phyloP scores from a whole-genome alignment of 1,140 invertebrate genomes.

The Physella acuta region DNA sequence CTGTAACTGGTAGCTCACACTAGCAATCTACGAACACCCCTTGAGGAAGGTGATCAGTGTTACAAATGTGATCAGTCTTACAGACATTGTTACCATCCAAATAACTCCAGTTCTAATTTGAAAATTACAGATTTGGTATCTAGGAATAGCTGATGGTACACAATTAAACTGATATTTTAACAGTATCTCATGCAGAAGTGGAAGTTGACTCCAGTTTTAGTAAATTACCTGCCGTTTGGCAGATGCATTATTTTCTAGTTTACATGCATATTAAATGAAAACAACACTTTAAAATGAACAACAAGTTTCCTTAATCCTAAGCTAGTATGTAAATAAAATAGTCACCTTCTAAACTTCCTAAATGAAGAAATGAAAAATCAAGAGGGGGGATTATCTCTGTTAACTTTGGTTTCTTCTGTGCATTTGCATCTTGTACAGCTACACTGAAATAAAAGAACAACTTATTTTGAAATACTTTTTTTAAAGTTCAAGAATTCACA shows the following conservation, averaged over 20 bases:
- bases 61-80: no score
- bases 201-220: not conserved
- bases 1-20: no score
- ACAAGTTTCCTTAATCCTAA: no score
- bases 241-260: not conserved
- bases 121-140: no score
- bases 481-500: no score
- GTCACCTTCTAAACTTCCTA: constrained; percentile 5
- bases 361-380: constrained; percentile 6
- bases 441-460: not conserved
- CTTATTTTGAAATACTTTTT: not conserved
- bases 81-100: no score
- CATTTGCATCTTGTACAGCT: not conserved
- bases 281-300: not conserved
- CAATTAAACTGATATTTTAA: no score
- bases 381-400: constrained; percentile 15
- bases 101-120: no score
- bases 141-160: no score
- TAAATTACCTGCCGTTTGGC: not conserved
- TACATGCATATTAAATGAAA: not conserved
- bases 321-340: not conserved
- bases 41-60: no score
- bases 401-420: constrained; percentile 1
- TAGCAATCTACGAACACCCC: no score
- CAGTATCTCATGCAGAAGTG: not conserved